Evolutionary conservation across 2,888 invertebrate species (phyloP), one percentile per base, ranked within the genome.

Genomic region (Zeuzera pyrina): DNA sequence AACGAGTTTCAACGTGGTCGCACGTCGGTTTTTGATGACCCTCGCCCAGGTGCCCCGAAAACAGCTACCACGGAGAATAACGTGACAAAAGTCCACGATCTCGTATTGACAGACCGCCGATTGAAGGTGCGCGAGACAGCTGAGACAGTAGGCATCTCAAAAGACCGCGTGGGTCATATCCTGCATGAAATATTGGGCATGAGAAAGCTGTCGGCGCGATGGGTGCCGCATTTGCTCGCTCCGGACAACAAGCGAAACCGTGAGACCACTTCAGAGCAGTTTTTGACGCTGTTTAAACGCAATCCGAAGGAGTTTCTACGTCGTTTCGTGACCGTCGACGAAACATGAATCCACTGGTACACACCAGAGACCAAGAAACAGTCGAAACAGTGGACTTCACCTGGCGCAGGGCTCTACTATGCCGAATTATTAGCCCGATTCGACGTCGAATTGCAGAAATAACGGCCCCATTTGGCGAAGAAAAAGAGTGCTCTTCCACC

Each of bases 201-300:
- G 52, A 52, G 34, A 45, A 57, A 59, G 47, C 40, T 57, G 23
- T 53, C 48, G 26, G 54, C 49, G 29, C 32, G 55, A 49, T 59
- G 54, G 55, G 52, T 60, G 26, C 26, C 56, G 42, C 57, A 47
- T 42, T 52, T 57, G 38, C 49, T 49, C 41, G 52, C 49, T 36
- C 40, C 42, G 38, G 51, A n/a, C n/a, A n/a, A n/a, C n/a, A 10
- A 31, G n/a, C n/a, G n/a, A n/a, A n/a, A 35, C 16, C 16, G 16
- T 16, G 16, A 16, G 16, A 16, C 16, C 16, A 16, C 16, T 16
- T 16, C 16, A 16, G 16, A 16, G 16, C 16, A 16, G 16, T 16
- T 4, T 16, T 16, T 5, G 16, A 16, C 16, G 16, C 16, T 16
- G 16, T 16, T 16, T 16, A 16, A 16, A 7, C 16, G 4, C n/a